phyloP scores from a whole-genome alignment of 2,113 vertebrate species.

The Orthonyx spaldingii region DNA sequence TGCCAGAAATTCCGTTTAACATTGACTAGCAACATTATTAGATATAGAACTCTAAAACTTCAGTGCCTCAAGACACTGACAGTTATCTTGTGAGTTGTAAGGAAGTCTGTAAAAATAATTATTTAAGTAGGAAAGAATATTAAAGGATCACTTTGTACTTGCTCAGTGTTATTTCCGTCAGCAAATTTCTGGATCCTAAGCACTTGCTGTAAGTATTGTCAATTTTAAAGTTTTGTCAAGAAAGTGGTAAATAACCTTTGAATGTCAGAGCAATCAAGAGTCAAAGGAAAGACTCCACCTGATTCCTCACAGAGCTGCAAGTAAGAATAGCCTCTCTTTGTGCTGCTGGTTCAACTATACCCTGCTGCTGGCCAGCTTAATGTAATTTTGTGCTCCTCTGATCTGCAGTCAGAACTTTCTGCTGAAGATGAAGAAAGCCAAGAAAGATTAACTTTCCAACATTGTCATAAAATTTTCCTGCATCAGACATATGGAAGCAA shows the following conservation, averaged over 20 bases:
- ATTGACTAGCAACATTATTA: neutral
- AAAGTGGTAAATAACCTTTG: conserved; percentile 19
- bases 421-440: neutral
- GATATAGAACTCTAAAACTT: neutral
- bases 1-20: neutral
- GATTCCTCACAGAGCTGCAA: neutral
- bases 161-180: conserved; percentile 20
- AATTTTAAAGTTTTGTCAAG: neutral
- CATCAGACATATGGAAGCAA: neutral
- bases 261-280: neutral
- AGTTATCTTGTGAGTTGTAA: neutral
- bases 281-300: neutral
- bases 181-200: conserved; percentile 24
- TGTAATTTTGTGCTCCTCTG: neutral
- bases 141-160: neutral
- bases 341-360: neutral
- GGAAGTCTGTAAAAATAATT: neutral
- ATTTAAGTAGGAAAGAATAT: neutral
- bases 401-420: neutral
- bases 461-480: neutral
- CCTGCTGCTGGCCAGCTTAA: neutral
- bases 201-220: neutral
- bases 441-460: neutral
- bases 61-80: neutral
- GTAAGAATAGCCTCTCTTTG: neutral